Conservation (phyloP, 2,888 invertebrate species). For the Campoplex capitator region DNA sequence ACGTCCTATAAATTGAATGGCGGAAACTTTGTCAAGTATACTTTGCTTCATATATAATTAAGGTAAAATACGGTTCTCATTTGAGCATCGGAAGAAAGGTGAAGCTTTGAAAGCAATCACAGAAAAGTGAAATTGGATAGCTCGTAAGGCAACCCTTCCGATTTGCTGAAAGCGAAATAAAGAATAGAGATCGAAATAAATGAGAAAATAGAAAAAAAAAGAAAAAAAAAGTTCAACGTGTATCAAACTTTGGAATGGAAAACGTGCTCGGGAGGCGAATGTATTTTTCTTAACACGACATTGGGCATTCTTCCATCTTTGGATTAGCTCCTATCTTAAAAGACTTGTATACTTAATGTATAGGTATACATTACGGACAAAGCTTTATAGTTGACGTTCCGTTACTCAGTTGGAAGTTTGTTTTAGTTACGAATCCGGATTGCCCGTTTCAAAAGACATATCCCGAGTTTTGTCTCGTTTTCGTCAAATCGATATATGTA, state of each 20-base stretch:
- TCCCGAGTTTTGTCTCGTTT: slow-evolving; percentile 32
- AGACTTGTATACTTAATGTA: background rate
- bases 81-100: background rate
- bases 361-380: background rate
- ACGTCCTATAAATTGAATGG: background rate
- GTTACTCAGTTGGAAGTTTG: slow-evolving; percentile 27
- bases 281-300: background rate
- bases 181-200: background rate
- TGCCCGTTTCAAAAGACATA: slow-evolving; percentile 12
- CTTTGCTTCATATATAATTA: background rate
- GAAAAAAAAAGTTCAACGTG: slow-evolving; percentile 2
- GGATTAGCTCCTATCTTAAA: slow-evolving; percentile 17
- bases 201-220: background rate
- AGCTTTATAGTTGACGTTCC: slow-evolving; percentile 34
- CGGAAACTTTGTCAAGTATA: background rate
- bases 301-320: background rate
- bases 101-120: slow-evolving; percentile 27
- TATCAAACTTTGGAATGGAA: slow-evolving; percentile 22
- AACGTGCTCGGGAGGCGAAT: slow-evolving; percentile 38
- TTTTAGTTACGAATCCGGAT: slow-evolving; percentile 12
- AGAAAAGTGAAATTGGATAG: slow-evolving; percentile 45
- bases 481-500: background rate
- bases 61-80: background rate
- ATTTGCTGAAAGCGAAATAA: slow-evolving; percentile 24
- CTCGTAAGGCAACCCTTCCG: slow-evolving; percentile 17